A percentile compares a stretch with the other conserved stretches of the same genome.
phyloP scores from a whole-genome alignment of 2,888 invertebrate genomes.

The Apamea monoglypha region DNA sequence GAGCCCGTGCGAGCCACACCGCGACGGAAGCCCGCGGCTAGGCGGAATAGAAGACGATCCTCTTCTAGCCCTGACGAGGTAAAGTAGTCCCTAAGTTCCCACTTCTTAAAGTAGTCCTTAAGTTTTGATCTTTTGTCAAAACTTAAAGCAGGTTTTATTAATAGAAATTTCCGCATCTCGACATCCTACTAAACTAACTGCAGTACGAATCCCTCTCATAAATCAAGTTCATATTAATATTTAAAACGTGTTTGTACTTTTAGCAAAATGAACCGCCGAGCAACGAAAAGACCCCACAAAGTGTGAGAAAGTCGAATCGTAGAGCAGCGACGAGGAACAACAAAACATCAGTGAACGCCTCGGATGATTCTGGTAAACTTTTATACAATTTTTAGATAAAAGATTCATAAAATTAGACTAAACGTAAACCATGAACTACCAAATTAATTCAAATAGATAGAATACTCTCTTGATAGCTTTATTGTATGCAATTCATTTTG shows the following conservation, averaged over 20 bases:
- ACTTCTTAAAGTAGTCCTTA: constrained; percentile 47
- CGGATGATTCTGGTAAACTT: constrained; percentile 84
- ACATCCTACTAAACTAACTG: neutral
- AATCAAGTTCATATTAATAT: neutral
- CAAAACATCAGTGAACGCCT: constrained; percentile 72
- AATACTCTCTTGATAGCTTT: neutral
- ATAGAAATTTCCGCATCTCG: neutral
- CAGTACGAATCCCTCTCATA: neutral
- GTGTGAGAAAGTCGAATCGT: constrained; percentile 83
- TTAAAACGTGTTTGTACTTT: neutral
- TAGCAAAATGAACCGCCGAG: constrained; percentile 84
- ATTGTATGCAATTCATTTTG: constrained; percentile 21
- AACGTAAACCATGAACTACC: neutral
- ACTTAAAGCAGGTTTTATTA: neutral
- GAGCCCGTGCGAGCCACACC: constrained; percentile 73
- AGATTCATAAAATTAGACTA: neutral
- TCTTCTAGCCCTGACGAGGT: constrained; percentile 85
- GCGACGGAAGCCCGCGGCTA: constrained; percentile 72
- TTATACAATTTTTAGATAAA: neutral
- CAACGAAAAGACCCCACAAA: constrained; percentile 76
- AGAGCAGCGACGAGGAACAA: constrained; percentile 75
- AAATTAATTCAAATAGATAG: neutral
- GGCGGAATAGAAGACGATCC: constrained; percentile 76
- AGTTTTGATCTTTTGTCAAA: neutral
- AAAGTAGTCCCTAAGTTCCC: neutral